Evolutionary conservation across 2,888 invertebrate genomes (phyloP).

Genomic region (Pseudoips prasinana): DNA sequence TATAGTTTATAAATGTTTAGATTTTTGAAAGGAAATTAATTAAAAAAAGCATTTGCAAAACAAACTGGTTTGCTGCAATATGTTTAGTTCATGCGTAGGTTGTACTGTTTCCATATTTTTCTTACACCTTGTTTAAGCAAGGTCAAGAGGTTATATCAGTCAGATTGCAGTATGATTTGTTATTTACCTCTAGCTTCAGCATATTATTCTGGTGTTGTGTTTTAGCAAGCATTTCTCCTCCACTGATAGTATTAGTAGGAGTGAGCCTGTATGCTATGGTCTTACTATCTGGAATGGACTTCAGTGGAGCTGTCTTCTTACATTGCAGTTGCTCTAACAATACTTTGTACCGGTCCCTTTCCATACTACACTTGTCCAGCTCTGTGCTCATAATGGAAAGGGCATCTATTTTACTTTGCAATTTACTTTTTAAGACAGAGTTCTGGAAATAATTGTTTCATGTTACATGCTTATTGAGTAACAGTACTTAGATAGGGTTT

Average conservation of each 20-base stretch:
- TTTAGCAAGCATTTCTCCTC: slow-evolving; percentile 81
- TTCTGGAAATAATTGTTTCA: too few relatives aligned
- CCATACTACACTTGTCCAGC: slow-evolving; percentile 88
- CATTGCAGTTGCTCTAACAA: slow-evolving; percentile 90
- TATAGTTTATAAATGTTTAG: too few relatives aligned
- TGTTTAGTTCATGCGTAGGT: too few relatives aligned
- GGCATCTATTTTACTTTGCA: slow-evolving; percentile 92
- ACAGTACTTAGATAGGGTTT: too few relatives aligned
- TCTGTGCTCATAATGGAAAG: slow-evolving; percentile 89
- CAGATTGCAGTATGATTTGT: too few relatives aligned
- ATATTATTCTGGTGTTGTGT: slow-evolving; percentile 83
- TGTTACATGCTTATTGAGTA: too few relatives aligned
- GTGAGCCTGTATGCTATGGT: slow-evolving; percentile 52
- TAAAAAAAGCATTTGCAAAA: not conserved
- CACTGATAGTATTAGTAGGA: slow-evolving; percentile 71
- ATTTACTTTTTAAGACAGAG: slow-evolving; percentile 85
- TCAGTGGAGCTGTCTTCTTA: slow-evolving; percentile 46
- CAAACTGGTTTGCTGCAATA: too few relatives aligned
- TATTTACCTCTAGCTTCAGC: slow-evolving; percentile 77
- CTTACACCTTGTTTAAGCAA: too few relatives aligned
- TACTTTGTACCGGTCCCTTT: slow-evolving; percentile 90
- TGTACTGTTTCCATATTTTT: too few relatives aligned
- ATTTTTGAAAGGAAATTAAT: not conserved
- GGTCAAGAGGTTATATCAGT: too few relatives aligned
- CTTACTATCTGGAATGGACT: slow-evolving; percentile 38